Evolutionary conservation across 2,888 invertebrate species (phyloP).

Genomic region (Agriopis leucophaearia): DNA sequence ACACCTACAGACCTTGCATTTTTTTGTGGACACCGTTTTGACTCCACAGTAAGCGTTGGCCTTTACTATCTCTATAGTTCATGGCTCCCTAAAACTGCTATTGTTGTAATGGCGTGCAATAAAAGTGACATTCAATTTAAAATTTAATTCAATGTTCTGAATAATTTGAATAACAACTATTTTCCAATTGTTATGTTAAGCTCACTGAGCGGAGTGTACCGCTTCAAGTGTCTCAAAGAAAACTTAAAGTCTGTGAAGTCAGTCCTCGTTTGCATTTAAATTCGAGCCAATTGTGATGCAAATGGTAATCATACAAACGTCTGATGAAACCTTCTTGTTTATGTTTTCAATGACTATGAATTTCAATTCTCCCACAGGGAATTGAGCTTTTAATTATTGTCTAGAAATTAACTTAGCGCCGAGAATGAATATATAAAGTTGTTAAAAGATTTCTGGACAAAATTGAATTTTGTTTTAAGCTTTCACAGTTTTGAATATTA

Average conservation of each 20-base stretch:
- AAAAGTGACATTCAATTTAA: conserved; percentile 14
- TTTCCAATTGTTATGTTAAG: conserved; percentile 22
- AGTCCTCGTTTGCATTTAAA: conserved; percentile 44
- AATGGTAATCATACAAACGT: conserved; percentile 40
- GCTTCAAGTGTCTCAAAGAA: conserved; percentile 18
- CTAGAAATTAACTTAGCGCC: not conserved
- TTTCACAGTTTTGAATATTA: too few relatives aligned
- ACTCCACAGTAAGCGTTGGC: too few relatives aligned
- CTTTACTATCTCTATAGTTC: too few relatives aligned
- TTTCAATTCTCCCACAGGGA: conserved; percentile 3
- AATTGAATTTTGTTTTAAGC: too few relatives aligned
- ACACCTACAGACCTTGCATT: too few relatives aligned
- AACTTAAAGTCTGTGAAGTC: conserved; percentile 35
- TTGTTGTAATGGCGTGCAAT: not conserved
- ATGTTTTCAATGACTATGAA: conserved; percentile 25
- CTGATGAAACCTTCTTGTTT: conserved; percentile 26
- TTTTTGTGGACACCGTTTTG: too few relatives aligned
- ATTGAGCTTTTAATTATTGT: not conserved
- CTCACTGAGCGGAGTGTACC: conserved; percentile 9
- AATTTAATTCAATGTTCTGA: conserved; percentile 4
- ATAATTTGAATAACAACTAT: conserved; percentile 18
- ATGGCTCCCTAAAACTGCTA: not conserved
- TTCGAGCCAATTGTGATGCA: conserved; percentile 41
- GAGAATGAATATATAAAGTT: not conserved
- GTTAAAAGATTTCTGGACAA: too few relatives aligned